A percentile compares a stretch with the other conserved stretches of the same genome.
Evolutionary conservation across 2,888 invertebrate species (phyloP).

Genomic region (Mythimna vitellina): DNA sequence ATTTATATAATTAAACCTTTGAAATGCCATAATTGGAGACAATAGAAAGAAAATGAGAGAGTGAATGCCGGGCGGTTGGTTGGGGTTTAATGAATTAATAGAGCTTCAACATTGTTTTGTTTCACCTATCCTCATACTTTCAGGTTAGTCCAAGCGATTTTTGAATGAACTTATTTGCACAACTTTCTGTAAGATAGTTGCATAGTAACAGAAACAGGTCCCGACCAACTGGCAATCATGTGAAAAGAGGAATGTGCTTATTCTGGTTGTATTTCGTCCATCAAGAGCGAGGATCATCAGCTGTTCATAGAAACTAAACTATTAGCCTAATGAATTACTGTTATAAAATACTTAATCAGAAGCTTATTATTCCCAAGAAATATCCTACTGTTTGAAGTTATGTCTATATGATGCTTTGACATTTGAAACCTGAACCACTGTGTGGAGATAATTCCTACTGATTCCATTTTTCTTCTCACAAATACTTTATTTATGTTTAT

Average conservation of each 20-base stretch:
- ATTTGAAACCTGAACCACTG: slow-evolving; percentile 88
- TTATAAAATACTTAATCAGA: neutral
- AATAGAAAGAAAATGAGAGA: too few species aligned
- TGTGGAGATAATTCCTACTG: slow-evolving; percentile 83
- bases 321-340: neutral
- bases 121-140: neutral
- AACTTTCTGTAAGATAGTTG: neutral
- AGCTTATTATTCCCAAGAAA: neutral
- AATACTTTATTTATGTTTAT: too few species aligned
- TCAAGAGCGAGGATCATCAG: neutral
- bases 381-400: neutral
- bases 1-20: neutral
- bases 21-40: too few species aligned
- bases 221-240: neutral
- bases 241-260: neutral
- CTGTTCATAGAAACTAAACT: neutral
- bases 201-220: neutral
- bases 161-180: neutral
- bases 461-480: slow-evolving; percentile 50
- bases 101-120: neutral
- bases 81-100: too few species aligned
- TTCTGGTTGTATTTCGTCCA: neutral
- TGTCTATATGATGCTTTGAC: slow-evolving; percentile 83
- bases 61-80: too few species aligned
- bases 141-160: neutral